These are phyloP conservation scores for Tholera decimalis DNA, from an alignment of 2,888 invertebrate species.

Conservation along the genomic window DNA sequence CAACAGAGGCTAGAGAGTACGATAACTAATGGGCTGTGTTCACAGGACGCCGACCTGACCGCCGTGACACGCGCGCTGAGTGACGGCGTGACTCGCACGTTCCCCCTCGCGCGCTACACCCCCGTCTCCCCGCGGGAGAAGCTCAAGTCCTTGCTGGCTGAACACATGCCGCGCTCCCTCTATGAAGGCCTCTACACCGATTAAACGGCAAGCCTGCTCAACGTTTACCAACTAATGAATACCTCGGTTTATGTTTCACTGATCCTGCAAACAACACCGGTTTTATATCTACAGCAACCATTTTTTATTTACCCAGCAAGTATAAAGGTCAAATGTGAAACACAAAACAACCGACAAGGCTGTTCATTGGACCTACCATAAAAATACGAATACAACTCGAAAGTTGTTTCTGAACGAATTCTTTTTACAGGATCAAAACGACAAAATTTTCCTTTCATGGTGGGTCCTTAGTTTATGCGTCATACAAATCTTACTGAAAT, in stretches of 20 bases:
- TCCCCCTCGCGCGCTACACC: conserved; percentile 96
- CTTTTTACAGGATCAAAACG: conserved; percentile 12
- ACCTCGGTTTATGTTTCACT: conserved; percentile 52
- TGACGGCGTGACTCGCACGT: conserved; percentile 95
- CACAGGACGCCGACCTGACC: conserved; percentile 94
- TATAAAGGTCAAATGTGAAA: conserved; percentile 60
- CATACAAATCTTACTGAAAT: conserved; percentile 19
- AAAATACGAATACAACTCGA: conserved; percentile 54
- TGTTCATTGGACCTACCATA: conserved; percentile 48
- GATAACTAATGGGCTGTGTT: conserved; percentile 56
- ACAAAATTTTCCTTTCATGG: conserved; percentile 21
- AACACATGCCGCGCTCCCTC: conserved; percentile 95
- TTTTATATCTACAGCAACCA: conserved; percentile 26
- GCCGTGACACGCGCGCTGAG: conserved; percentile 94
- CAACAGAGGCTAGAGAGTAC: conserved; percentile 15
- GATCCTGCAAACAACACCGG: conserved; percentile 30
- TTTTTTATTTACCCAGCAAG: conserved; percentile 45
- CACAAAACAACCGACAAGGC: conserved; percentile 30
- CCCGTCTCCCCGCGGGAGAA: conserved; percentile 95
- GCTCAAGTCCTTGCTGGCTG: conserved; percentile 95
- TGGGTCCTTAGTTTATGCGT: conserved; percentile 15
- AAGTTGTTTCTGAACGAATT: conserved; percentile 49
- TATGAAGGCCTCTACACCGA: conserved; percentile 94
- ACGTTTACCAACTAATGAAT: conserved; percentile 50
- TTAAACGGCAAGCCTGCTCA: conserved; percentile 71